A percentile compares a stretch with the other conserved stretches of the same genome.
phyloP scores from a whole-genome alignment of 1,140 invertebrate species.

The Colletes gigas region DNA sequence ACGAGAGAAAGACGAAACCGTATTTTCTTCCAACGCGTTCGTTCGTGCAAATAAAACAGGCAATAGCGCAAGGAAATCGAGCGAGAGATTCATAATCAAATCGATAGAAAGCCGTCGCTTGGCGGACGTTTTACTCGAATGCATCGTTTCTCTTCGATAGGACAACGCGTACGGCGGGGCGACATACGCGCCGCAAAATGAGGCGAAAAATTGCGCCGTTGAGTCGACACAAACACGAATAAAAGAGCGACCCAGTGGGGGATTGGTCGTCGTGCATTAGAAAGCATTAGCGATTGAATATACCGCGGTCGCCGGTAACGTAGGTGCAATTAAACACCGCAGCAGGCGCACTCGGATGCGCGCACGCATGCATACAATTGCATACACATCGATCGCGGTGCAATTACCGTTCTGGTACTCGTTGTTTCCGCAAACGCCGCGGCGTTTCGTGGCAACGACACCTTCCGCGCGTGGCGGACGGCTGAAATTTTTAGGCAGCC shows the following conservation, averaged over 20 bases:
- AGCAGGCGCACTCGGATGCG: neutral
- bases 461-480: neutral
- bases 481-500: constrained; percentile 1
- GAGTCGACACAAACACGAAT: neutral
- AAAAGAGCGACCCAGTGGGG: constrained; percentile 32
- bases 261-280: constrained; percentile 43
- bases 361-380: constrained; percentile 14
- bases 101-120: neutral
- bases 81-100: neutral
- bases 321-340: constrained; percentile 48
- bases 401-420: constrained; percentile 48
- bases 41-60: neutral
- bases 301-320: constrained; percentile 16
- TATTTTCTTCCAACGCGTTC: neutral
- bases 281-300: constrained; percentile 42
- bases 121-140: constrained; percentile 1
- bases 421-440: constrained; percentile 45
- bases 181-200: too few species aligned
- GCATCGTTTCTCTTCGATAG: neutral
- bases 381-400: constrained; percentile 44
- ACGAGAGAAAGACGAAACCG: too few species aligned
- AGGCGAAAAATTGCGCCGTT: neutral
- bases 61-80: neutral
- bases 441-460: constrained; percentile 8
- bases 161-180: neutral